phyloP scores from a whole-genome alignment of 2,797 vertebrate species.

The Halcyon chelicuti region DNA sequence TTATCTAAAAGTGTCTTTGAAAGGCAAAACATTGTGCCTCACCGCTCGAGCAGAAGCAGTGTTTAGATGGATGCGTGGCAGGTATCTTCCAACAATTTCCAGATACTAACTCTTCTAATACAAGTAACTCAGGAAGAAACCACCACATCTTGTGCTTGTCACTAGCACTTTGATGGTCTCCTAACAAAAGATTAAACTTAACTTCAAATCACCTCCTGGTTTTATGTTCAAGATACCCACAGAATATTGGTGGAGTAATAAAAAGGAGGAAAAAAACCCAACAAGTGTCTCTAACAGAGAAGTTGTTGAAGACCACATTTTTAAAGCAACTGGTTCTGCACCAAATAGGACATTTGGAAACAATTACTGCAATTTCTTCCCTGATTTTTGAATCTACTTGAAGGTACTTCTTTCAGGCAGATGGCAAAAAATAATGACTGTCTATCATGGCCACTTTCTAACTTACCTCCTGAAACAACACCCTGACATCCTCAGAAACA shows the following conservation, averaged over 20 bases:
- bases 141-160: not conserved
- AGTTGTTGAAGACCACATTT: not conserved
- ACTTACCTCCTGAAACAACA: constrained; percentile 4
- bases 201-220: not conserved
- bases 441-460: not conserved
- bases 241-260: not conserved
- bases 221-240: not conserved
- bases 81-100: not conserved
- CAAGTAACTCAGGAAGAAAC: not conserved
- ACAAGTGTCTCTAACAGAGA: not conserved
- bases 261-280: not conserved
- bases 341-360: not conserved
- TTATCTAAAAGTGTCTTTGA: not conserved
- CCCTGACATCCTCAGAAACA: not conserved
- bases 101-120: not conserved
- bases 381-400: not conserved
- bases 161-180: not conserved
- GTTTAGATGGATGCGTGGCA: not conserved
- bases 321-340: not conserved
- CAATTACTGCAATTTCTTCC: not conserved
- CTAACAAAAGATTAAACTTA: not conserved
- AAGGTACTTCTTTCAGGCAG: not conserved
- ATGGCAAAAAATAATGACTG: not conserved
- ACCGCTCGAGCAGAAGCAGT: not conserved
- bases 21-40: constrained; percentile 3